Conservation (phyloP, 1,140 invertebrate genomes). For the Drosophila pandora region DNA sequence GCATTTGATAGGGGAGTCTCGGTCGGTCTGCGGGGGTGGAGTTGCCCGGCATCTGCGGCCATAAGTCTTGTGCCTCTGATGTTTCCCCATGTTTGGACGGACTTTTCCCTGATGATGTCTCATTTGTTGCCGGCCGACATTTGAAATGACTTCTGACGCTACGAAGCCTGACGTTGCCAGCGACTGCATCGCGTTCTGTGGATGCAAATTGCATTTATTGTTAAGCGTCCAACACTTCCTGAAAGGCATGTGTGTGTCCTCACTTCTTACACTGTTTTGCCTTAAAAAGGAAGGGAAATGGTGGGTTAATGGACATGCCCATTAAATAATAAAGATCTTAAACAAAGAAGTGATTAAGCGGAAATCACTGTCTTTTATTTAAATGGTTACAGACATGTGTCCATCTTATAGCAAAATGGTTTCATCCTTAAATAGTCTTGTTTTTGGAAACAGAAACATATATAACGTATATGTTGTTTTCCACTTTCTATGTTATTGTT, state of each 20-base stretch:
- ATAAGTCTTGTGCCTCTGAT: conserved; percentile 64
- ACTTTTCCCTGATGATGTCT: conserved; percentile 64
- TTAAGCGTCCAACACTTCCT: conserved; percentile 43
- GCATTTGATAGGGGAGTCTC: conserved; percentile 46
- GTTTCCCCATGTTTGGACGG: conserved; percentile 45
- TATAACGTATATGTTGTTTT: not conserved
- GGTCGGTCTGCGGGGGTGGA: conserved; percentile 28
- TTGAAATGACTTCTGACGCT: conserved; percentile 45
- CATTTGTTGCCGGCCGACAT: conserved; percentile 64
- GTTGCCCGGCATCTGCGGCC: conserved; percentile 70
- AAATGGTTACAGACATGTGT: no score
- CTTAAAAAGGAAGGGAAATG: not conserved
- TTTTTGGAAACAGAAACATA: not conserved
- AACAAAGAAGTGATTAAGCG: not conserved
- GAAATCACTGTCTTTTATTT: not conserved
- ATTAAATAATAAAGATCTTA: not conserved
- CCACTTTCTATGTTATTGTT: conserved; percentile 19
- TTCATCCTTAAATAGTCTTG: not conserved
- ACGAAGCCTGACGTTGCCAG: not conserved
- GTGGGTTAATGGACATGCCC: not conserved
- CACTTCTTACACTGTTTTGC: conserved; percentile 1
- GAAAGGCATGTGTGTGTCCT: conserved; percentile 13
- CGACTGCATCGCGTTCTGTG: conserved; percentile 34
- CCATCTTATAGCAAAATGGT: not conserved
- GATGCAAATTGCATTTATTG: conserved; percentile 69